A percentile compares a stretch with the other conserved stretches of the same genome.
These are phyloP conservation scores for Candidula unifasciata DNA, from an alignment of 2,888 invertebrate genomes.

Conservation along the genomic window DNA sequence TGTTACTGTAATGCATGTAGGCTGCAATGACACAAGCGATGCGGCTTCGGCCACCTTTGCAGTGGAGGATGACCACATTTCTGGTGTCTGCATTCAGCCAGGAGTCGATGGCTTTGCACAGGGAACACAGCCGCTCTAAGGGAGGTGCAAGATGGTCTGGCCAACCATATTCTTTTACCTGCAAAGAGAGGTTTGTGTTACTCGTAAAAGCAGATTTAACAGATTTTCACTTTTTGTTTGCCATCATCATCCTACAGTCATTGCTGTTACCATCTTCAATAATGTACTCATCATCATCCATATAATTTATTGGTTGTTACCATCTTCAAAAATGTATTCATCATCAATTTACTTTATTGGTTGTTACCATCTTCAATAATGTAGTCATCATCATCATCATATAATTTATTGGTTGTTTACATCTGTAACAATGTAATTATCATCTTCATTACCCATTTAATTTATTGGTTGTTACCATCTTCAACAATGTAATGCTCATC, in stretches of 20 bases:
- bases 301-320: no score
- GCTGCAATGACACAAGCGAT: constrained; percentile 92
- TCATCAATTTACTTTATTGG: no score
- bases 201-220: background rate
- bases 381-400: no score
- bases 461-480: no score
- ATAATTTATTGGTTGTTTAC: no score
- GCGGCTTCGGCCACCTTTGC: constrained; percentile 91
- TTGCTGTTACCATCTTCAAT: no score
- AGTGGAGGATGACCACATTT: constrained; percentile 91
- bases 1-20: constrained; percentile 95
- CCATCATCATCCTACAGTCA: background rate
- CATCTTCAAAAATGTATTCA: no score
- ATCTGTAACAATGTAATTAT: no score
- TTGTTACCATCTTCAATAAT: no score
- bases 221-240: background rate
- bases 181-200: background rate
- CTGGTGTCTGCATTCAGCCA: constrained; percentile 91
- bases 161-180: constrained; percentile 88
- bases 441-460: no score
- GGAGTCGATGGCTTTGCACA: constrained; percentile 94
- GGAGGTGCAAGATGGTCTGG: constrained; percentile 91
- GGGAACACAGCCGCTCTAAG: constrained; percentile 90
- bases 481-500: no score
- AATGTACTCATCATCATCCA: no score